Percentiles rank a stretch among this genome's conserved stretches.
These are phyloP conservation scores for Aporophyla nigra DNA, from an alignment of 2,888 invertebrate genomes.

Conservation along the genomic window DNA sequence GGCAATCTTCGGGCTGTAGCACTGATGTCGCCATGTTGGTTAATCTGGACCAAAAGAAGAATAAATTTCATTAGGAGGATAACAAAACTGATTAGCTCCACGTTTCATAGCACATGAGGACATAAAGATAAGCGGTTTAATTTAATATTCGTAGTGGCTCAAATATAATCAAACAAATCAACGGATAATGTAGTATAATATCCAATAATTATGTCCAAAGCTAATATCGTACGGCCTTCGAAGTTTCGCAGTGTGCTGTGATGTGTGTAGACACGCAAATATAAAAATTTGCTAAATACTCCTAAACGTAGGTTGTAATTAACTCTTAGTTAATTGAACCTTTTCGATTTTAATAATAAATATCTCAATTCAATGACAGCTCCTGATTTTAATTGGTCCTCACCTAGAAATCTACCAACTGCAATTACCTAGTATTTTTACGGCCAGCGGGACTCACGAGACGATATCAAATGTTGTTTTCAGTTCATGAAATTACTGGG, in stretches of 20 bases:
- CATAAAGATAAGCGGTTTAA: too few species aligned
- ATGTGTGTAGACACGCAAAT: slow-evolving; percentile 52
- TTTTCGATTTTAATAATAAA: not conserved
- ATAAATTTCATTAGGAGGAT: not conserved
- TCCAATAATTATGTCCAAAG: slow-evolving; percentile 13
- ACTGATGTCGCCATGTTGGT: slow-evolving; percentile 87
- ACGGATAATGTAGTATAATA: not conserved
- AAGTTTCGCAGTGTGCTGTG: slow-evolving; percentile 42
- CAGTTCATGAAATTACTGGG: not conserved
- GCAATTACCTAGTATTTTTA: not conserved
- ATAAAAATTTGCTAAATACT: slow-evolving; percentile 35
- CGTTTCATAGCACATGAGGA: not conserved
- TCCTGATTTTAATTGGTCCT: not conserved
- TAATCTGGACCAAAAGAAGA: slow-evolving; percentile 67
- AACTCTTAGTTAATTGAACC: slow-evolving; percentile 6
- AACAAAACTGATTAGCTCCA: not conserved
- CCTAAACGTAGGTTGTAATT: slow-evolving; percentile 40
- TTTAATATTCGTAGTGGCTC: slow-evolving; percentile 17
- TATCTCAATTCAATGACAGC: not conserved
- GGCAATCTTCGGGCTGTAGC: slow-evolving; percentile 85
- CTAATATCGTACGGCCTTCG: slow-evolving; percentile 49
- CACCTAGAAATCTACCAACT: not conserved
- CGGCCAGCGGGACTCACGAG: too few species aligned
- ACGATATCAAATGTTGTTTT: too few species aligned
- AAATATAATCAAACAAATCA: not conserved